Percentiles rank a stretch among this genome's conserved stretches.
These are phyloP conservation scores for Zaprionus ornatus DNA, from an alignment of 1,140 invertebrate genomes.

Conservation along the genomic window DNA sequence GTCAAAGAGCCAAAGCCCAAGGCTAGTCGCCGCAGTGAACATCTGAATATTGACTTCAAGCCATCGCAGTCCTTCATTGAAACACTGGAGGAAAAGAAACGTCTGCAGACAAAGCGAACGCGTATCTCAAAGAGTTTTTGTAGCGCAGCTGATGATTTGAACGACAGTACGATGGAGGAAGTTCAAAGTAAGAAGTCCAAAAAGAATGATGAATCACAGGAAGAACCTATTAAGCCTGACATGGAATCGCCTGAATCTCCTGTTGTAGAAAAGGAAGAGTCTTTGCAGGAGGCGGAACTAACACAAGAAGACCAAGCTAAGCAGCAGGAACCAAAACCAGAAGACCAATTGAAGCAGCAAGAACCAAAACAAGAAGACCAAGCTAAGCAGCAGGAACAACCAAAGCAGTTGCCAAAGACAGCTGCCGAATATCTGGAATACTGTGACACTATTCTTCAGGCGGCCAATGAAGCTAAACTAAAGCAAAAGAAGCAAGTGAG, in stretches of 20 bases:
- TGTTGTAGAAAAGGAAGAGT: not conserved
- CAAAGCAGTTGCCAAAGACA: slow-evolving; percentile 3
- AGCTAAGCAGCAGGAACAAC: not conserved
- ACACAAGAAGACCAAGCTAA: not conserved
- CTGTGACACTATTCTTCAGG: slow-evolving; percentile 46
- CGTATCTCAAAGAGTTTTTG: slow-evolving; percentile 74
- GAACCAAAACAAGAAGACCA: not conserved
- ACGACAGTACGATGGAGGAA: slow-evolving; percentile 4
- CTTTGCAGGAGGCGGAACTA: too few relatives aligned
- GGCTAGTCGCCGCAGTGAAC: slow-evolving; percentile 62
- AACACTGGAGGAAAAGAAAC: slow-evolving; percentile 48
- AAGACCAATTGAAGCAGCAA: not conserved
- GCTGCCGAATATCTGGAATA: slow-evolving; percentile 46
- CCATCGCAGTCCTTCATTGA: slow-evolving; percentile 77
- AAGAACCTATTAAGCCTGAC: not conserved
- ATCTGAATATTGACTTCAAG: slow-evolving; percentile 50
- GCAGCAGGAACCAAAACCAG: not conserved
- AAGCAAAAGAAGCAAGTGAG: slow-evolving; percentile 53
- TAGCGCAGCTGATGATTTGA: slow-evolving; percentile 39
- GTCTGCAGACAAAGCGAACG: slow-evolving; percentile 41
- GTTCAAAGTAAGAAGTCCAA: slow-evolving; percentile 28
- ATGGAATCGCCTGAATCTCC: not conserved
- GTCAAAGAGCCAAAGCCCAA: slow-evolving; percentile 49
- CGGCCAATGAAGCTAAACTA: slow-evolving; percentile 51
- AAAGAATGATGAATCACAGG: not conserved